Base-by-base conservation (phyloP, 2,888 invertebrate species). In the Sinotaia quadrata region DNA sequence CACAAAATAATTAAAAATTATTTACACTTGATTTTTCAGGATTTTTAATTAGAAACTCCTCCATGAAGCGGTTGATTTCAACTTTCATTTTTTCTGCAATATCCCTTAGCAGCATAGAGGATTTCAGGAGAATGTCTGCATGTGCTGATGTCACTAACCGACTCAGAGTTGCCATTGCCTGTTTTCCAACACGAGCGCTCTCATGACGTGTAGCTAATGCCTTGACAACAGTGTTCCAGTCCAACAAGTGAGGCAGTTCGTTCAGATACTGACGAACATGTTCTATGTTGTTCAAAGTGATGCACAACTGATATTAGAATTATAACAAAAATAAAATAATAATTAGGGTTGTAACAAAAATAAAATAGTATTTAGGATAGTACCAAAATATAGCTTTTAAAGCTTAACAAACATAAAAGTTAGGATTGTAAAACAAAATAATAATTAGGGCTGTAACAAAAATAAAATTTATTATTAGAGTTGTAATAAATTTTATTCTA, bases 231-330 rank as follows among this genome's bases (percentile, higher is more conserved):
- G 62, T 63, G 24, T 80, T 78, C 81, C 82, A 86, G 47, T 78
- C 73, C 27, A 86, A 75, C 29, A 81, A 74, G 18, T 75, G 47
- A 0, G 82, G 80, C n/a, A 86, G 76, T 54, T 84, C 78, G 33
- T 75, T 73, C 29, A 86, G 75, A 72, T 83, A 86, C 66, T 80
- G 75, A 0, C 83, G 74, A 15, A 86, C 84, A 73, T 86, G 85
- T 51, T 82, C 84, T 51, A 86, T 85, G 79, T 86, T 86, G 80
- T 86, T 86, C 31, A 86, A 70, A 2, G 85, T 85, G 57, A 86
- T 86, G 72, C 86, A 86, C 15, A 86, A 74, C 85, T 86, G 77
- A n/a, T 72, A 77, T n/a, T n/a, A n/a, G n/a, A n/a, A n/a, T n/a
- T n/a, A n/a, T n/a, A n/a, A 29, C 65, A 52, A 52, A 41, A 61